Evolutionary conservation across 35 echinoderm and acorn worm species (phyloP).

Genomic region (Heliocidaris tuberculata): DNA sequence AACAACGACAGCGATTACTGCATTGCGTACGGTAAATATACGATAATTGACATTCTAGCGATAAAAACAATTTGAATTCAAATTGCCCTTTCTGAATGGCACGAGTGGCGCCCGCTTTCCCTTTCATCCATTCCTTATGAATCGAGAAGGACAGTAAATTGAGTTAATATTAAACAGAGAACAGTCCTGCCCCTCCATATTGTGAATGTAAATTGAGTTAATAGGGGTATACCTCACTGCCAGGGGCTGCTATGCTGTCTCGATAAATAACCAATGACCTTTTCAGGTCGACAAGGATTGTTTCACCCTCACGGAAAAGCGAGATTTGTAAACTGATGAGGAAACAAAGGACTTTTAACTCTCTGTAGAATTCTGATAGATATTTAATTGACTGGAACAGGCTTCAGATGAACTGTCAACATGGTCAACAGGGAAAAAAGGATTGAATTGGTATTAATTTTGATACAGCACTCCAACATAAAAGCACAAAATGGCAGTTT

Average conservation of each 20-base stretch:
- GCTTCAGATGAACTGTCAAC: neutral
- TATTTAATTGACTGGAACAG: neutral
- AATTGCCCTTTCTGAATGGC: neutral
- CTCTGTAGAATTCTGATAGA: neutral
- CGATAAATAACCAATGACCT: neutral
- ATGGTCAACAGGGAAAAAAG: no score
- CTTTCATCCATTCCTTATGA: neutral
- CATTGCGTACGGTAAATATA: neutral
- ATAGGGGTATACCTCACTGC: neutral
- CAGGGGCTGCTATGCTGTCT: neutral
- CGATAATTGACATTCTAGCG: neutral
- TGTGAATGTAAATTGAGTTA: neutral
- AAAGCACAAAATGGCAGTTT: neutral
- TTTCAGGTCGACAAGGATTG: neutral
- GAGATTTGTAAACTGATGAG: neutral
- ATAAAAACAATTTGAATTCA: neutral
- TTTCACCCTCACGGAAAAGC: neutral
- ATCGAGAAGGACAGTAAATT: neutral
- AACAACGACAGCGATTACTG: neutral
- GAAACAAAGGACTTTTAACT: neutral
- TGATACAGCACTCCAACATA: neutral
- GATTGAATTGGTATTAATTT: no score
- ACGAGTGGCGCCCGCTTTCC: neutral
- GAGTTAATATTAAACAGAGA: neutral
- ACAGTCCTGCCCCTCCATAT: slow-evolving; percentile 5